phyloP scores from a whole-genome alignment of 2,888 invertebrate genomes.

The Nomada ruficornis region DNA sequence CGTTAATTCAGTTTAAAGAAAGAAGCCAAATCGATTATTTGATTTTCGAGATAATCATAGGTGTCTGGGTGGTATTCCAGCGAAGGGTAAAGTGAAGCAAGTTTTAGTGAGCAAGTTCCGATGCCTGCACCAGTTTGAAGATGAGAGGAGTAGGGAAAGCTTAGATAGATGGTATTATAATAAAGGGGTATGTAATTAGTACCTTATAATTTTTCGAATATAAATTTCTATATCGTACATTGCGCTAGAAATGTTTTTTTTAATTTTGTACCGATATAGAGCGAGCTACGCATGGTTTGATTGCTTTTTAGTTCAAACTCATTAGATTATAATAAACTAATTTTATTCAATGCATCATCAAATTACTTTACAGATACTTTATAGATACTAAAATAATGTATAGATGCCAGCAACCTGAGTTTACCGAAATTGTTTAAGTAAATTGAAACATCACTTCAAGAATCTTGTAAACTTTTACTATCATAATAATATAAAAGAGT shows the following conservation, averaged over 20 bases:
- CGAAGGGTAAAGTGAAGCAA: constrained; percentile 11
- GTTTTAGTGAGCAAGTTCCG: not conserved
- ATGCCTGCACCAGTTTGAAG: constrained; percentile 37
- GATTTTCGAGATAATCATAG: not conserved
- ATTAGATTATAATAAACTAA: no score
- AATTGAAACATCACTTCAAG: no score
- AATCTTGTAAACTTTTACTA: no score
- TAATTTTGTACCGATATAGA: not conserved
- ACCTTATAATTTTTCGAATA: constrained; percentile 3
- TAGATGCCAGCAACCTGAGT: no score
- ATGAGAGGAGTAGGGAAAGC: constrained; percentile 18
- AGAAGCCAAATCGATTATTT: constrained; percentile 25
- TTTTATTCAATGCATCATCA: no score
- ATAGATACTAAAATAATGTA: no score
- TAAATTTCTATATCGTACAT: not conserved
- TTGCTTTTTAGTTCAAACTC: no score
- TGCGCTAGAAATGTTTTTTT: not conserved
- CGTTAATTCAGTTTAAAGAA: not conserved
- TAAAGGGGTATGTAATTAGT: not conserved
- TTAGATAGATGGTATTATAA: constrained; percentile 10
- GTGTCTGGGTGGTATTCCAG: not conserved
- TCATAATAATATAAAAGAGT: not conserved
- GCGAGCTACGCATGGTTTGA: no score
- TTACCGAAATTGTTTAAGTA: no score
- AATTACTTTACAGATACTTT: no score